A percentile compares a stretch with the other conserved stretches of the same genome.
Conservation (phyloP, 2,888 invertebrate genomes). For the Trilocha varians region DNA sequence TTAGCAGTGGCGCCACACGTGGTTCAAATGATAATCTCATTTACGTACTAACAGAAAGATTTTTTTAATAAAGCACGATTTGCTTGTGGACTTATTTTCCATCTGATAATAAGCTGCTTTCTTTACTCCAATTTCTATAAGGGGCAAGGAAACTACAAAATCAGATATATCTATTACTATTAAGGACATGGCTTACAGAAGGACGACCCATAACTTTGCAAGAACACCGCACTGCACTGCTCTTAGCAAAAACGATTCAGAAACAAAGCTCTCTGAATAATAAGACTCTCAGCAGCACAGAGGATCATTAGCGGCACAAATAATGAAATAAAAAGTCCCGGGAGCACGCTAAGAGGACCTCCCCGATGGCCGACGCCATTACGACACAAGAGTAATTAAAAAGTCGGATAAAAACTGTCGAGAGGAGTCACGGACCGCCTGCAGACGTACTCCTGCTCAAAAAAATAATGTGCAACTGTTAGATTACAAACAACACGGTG, state of each 20-base stretch:
- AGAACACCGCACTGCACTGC: too few species aligned
- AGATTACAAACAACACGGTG: slow-evolving; percentile 55
- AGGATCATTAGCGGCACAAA: slow-evolving; percentile 27
- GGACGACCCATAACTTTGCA: too few species aligned
- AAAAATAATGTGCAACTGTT: slow-evolving; percentile 45
- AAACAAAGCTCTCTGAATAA: slow-evolving; percentile 14
- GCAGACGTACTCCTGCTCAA: slow-evolving; percentile 8
- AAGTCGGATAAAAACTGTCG: slow-evolving; percentile 51
- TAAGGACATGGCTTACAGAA: too few species aligned
- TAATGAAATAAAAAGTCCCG: slow-evolving; percentile 54
- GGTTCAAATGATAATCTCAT: too few species aligned
- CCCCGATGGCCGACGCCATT: slow-evolving; percentile 60
- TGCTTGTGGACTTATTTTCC: too few species aligned
- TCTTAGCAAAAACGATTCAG: slow-evolving; percentile 11
- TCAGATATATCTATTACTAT: too few species aligned
- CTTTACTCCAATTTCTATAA: too few species aligned
- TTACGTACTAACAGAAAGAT: too few species aligned
- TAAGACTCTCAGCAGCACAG: slow-evolving; percentile 7
- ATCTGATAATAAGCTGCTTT: slow-evolving; percentile 15
- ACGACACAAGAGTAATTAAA: slow-evolving; percentile 62
- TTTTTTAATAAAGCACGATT: too few species aligned
- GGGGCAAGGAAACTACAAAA: too few species aligned
- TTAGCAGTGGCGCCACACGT: slow-evolving; percentile 6
- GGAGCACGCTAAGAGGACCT: slow-evolving; percentile 50
- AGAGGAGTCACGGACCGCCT: slow-evolving; percentile 13